Evolutionary conservation across 2,797 vertebrate species (phyloP).

Genomic region (Mycteria americana): DNA sequence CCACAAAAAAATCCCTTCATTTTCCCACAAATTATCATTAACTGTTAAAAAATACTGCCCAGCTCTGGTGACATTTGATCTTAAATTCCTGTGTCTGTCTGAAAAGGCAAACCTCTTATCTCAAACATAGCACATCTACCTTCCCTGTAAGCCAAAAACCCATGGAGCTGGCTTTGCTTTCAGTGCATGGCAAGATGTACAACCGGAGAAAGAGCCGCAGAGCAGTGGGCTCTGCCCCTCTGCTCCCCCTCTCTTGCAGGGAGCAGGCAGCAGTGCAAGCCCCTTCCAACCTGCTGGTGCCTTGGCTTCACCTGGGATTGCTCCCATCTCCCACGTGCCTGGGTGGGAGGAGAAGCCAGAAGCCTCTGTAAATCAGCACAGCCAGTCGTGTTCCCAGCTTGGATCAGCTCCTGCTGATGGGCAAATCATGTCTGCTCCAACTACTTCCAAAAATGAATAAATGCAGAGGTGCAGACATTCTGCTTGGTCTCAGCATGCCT

Average conservation of each 20-base stretch:
- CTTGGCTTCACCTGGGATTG: not conserved
- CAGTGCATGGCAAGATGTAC: not conserved
- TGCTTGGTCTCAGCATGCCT: not conserved
- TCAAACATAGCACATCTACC: not conserved
- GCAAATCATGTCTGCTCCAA: not conserved
- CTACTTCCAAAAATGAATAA: not conserved
- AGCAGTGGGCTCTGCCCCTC: not conserved
- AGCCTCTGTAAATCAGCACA: not conserved
- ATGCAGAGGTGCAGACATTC: not conserved
- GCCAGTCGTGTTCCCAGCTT: not conserved
- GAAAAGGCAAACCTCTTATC: not conserved
- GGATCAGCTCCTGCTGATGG: not conserved
- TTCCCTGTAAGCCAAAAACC: too few species aligned
- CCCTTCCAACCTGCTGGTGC: not conserved
- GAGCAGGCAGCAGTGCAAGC: not conserved
- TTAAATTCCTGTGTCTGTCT: not conserved
- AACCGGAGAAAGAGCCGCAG: not conserved
- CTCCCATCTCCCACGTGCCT: not conserved
- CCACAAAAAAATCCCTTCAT: accelerated
- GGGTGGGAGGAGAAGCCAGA: not conserved
- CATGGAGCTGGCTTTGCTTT: not conserved
- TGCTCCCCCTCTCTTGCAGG: not conserved
- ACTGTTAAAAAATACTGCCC: not conserved
- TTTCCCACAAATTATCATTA: not conserved
- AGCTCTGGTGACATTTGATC: not conserved